Conservation (phyloP, 1,140 invertebrate species). For the Sycophila sp. region DNA sequence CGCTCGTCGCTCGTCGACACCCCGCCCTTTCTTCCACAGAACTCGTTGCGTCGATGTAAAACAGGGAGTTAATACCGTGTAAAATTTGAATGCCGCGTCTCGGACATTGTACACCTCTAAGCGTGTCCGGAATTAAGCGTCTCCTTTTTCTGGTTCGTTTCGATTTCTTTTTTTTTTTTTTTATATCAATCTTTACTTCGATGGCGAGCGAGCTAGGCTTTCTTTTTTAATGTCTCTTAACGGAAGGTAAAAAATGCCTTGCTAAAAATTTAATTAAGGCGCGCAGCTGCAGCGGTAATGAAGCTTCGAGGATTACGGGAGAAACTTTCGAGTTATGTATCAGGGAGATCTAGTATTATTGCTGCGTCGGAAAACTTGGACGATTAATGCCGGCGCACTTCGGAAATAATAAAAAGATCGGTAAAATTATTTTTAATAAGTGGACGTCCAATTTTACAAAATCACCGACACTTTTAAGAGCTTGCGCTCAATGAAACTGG, state of each 20-base stretch:
- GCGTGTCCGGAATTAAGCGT: neutral
- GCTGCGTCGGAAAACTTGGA: neutral
- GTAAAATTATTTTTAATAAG: too few relatives aligned
- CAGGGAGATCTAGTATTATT: neutral
- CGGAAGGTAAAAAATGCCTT: neutral
- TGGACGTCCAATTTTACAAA: too few relatives aligned
- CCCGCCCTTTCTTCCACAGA: neutral
- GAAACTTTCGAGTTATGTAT: constrained; percentile 19
- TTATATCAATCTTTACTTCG: too few relatives aligned
- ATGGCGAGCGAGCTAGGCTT: too few relatives aligned
- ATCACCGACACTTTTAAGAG: too few relatives aligned
- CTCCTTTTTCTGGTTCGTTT: too few relatives aligned
- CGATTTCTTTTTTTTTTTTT: too few relatives aligned
- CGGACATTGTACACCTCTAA: neutral
- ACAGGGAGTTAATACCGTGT: constrained; percentile 8
- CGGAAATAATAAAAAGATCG: too few relatives aligned
- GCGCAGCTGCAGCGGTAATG: too few relatives aligned
- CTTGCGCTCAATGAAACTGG: too few relatives aligned
- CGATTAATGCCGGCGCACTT: neutral
- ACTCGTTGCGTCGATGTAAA: neutral
- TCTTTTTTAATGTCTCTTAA: neutral
- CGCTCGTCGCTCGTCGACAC: neutral
- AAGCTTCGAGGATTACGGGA: neutral
- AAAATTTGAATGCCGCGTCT: constrained; percentile 14
- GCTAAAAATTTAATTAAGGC: neutral